A percentile compares a stretch with the other conserved stretches of the same genome.
Evolutionary conservation across 2,113 vertebrate genomes (phyloP).

Genomic region (Canis aureus): DNA sequence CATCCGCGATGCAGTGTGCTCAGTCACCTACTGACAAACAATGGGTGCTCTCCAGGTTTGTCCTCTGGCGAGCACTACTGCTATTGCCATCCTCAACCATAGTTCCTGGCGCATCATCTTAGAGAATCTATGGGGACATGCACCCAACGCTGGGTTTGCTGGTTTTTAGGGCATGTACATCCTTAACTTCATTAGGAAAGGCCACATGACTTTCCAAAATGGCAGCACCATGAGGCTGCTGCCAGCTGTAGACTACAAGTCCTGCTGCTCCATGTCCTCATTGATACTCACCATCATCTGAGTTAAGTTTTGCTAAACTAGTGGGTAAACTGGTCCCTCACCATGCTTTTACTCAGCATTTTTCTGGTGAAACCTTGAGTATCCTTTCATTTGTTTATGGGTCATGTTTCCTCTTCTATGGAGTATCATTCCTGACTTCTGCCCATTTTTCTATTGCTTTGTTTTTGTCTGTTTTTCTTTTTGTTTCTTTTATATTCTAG

Average conservation of each 20-base stretch:
- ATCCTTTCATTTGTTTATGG: background rate
- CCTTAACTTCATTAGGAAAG: background rate
- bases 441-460: background rate
- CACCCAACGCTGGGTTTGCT: background rate
- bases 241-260: background rate
- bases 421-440: background rate
- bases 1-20: background rate
- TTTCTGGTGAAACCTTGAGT: background rate
- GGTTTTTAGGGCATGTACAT: background rate
- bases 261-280: background rate
- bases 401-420: background rate
- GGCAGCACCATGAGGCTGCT: background rate
- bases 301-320: background rate
- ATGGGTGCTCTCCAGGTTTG: background rate
- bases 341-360: background rate
- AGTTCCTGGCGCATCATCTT: background rate
- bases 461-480: background rate
- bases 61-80: background rate
- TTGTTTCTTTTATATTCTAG: background rate
- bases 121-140: background rate
- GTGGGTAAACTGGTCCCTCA: no score
- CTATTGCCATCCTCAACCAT: background rate
- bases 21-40: background rate
- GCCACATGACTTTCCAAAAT: background rate
- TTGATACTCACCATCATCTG: background rate